Conservation (phyloP, 2,113 vertebrate genomes). For the Microtus pennsylvanicus region DNA sequence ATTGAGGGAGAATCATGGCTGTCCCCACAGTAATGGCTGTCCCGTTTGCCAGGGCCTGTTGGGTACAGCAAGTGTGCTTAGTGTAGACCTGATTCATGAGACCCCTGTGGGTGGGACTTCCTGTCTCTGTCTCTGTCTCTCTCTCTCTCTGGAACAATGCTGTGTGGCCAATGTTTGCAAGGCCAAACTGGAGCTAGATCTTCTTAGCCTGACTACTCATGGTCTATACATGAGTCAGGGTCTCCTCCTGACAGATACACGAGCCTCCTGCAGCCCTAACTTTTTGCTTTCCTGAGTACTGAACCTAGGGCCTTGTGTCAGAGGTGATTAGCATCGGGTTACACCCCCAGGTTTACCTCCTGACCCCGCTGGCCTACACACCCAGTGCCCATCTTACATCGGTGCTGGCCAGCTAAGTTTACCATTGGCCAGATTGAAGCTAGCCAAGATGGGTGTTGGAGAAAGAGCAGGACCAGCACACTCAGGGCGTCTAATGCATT, state of each 20-base stretch:
- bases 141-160: background rate
- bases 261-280: background rate
- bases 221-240: background rate
- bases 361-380: background rate
- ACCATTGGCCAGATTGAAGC: background rate
- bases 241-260: background rate
- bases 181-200: background rate
- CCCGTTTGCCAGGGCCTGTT: background rate
- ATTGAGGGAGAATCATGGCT: background rate
- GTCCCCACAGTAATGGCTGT: background rate
- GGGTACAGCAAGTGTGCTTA: background rate
- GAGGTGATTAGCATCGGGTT: background rate
- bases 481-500: background rate
- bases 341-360: background rate
- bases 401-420: background rate
- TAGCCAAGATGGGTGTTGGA: background rate
- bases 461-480: background rate
- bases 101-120: background rate
- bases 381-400: background rate
- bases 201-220: background rate
- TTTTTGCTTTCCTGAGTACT: background rate
- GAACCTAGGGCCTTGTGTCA: background rate
- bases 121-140: background rate
- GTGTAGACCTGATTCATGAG: background rate
- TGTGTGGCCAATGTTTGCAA: background rate